phyloP scores from a whole-genome alignment of 2,888 invertebrate genomes.

The Phania funesta region DNA sequence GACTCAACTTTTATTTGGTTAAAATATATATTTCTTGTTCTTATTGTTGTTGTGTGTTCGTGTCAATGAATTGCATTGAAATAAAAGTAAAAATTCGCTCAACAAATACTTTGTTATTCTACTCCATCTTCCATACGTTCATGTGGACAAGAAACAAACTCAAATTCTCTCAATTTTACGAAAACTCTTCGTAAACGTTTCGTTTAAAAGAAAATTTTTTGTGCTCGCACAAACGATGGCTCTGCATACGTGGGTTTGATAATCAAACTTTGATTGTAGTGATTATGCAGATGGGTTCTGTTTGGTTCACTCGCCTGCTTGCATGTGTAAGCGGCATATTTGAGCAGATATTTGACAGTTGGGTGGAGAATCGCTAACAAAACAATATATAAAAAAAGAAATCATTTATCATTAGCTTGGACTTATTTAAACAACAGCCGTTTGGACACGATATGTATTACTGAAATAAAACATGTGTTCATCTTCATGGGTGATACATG shows the following conservation, averaged over 20 bases:
- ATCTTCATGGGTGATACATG: no score
- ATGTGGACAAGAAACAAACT: neutral
- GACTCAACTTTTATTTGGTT: conserved; percentile 47
- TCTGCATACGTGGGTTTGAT: neutral
- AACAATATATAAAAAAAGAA: conserved; percentile 60
- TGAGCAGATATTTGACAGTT: conserved; percentile 69
- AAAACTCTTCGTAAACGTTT: neutral
- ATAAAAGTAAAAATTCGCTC: conserved; percentile 45
- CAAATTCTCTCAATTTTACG: neutral
- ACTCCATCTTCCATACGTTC: conserved; percentile 1
- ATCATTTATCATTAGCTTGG: conserved; percentile 70
- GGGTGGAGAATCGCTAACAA: conserved; percentile 66
- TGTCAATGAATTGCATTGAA: conserved; percentile 68
- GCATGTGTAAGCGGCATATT: conserved; percentile 55
- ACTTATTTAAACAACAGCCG: conserved; percentile 45
- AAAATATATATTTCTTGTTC: conserved; percentile 7
- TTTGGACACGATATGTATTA: no score
- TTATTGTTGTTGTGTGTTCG: conserved; percentile 50
- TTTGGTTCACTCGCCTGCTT: neutral
- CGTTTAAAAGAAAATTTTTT: conserved; percentile 8
- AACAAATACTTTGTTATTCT: conserved; percentile 36
- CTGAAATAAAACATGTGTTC: no score
- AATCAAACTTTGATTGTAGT: no score
- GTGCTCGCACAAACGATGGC: neutral
- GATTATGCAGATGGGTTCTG: conserved; percentile 18